These are phyloP conservation scores for Apodemia zela DNA, from an alignment of 2,888 invertebrate species.

Conservation along the genomic window DNA sequence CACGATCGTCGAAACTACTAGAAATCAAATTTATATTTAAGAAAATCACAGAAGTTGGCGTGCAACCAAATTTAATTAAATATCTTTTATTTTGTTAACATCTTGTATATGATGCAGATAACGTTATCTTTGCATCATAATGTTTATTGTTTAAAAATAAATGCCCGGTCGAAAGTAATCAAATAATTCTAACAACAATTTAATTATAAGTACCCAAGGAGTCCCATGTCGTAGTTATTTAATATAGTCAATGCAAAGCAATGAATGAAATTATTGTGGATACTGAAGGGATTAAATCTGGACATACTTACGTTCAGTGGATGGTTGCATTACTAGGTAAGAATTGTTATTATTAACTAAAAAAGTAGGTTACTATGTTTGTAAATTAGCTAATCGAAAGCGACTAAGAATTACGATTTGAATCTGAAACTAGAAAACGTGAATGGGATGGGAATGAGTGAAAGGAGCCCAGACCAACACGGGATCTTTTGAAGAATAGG, in stretches of 20 bases:
- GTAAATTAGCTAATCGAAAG: no score
- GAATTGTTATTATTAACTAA: not conserved
- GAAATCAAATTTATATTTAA: no score
- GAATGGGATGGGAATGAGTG: no score
- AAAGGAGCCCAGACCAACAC: no score
- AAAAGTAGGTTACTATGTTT: no score
- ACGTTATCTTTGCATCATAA: not conserved
- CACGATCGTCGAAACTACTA: no score
- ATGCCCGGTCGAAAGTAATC: slow-evolving; percentile 5
- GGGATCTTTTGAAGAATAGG: no score
- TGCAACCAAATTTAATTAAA: not conserved
- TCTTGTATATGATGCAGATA: not conserved
- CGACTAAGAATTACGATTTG: no score
- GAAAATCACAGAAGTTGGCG: no score
- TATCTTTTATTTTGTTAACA: not conserved
- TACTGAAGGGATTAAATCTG: slow-evolving; percentile 19
- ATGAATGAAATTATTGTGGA: not conserved
- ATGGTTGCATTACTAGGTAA: slow-evolving; percentile 35
- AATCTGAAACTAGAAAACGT: no score
- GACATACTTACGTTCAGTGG: slow-evolving; percentile 34
- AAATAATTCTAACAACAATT: not conserved
- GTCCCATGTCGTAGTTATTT: not conserved
- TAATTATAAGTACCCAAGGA: not conserved
- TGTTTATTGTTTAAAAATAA: slow-evolving; percentile 3
- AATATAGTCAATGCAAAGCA: not conserved